These are phyloP conservation scores for Oreamnos americanus DNA, from an alignment of 2,113 vertebrate genomes.

Conservation along the genomic window DNA sequence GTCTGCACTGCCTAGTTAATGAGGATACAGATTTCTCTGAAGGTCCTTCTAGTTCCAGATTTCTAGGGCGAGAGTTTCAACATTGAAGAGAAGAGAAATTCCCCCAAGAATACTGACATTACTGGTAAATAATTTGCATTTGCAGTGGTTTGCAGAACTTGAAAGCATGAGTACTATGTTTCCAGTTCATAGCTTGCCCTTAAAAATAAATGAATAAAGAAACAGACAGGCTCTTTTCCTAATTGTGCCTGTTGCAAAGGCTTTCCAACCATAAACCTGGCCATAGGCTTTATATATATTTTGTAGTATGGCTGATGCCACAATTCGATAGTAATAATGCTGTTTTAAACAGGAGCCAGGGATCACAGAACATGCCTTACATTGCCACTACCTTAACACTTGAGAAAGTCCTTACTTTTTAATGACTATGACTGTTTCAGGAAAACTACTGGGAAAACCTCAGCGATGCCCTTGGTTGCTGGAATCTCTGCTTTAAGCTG, in stretches of 20 bases:
- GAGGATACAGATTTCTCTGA: neutral
- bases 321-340: neutral
- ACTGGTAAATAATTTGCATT: neutral
- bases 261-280: neutral
- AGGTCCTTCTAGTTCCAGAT: neutral
- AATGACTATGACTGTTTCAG: neutral
- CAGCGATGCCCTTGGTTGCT: neutral
- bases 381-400: neutral
- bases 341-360: neutral
- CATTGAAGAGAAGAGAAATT: neutral
- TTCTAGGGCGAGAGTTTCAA: neutral
- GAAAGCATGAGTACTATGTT: neutral
- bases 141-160: neutral
- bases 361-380: neutral
- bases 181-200: neutral
- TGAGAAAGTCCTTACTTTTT: slow-evolving; percentile 24
- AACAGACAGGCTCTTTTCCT: neutral
- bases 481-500: slow-evolving; percentile 1
- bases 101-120: neutral
- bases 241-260: neutral
- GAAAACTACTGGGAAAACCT: slow-evolving; percentile 1
- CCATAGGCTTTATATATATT: neutral
- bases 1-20: neutral
- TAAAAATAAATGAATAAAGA: neutral
- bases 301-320: neutral